Conservation (phyloP, 2,113 vertebrate species). For the Serinus canaria region DNA sequence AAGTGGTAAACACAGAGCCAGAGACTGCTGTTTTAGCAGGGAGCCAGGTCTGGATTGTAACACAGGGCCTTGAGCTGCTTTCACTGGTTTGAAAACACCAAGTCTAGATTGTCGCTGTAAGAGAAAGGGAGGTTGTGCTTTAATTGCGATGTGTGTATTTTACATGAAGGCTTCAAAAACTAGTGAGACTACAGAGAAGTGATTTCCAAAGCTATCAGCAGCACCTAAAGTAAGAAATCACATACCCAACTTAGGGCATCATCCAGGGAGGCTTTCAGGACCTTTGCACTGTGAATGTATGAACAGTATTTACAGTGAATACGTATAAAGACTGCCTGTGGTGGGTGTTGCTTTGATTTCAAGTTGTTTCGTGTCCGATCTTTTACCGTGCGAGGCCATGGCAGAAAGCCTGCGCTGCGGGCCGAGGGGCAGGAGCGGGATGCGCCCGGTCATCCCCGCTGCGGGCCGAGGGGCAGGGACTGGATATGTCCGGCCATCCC, state of each 20-base stretch:
- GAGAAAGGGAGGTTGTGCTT: not conserved
- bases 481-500: no score
- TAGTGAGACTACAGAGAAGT: not conserved
- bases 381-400: not conserved
- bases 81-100: not conserved
- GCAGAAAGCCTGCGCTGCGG: rapidly evolving
- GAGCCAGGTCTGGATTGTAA: not conserved
- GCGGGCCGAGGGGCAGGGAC: no score
- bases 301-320: not conserved
- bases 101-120: not conserved
- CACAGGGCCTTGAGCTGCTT: not conserved
- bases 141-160: not conserved
- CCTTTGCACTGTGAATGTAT: not conserved
- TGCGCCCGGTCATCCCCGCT: no score
- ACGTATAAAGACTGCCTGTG: not conserved
- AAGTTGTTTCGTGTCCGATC: not conserved
- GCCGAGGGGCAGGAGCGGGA: not conserved
- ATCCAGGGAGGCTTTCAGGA: not conserved
- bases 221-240: not conserved
- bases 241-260: rapidly evolving
- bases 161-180: not conserved
- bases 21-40: not conserved
- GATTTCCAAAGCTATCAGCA: not conserved
- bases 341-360: no score
- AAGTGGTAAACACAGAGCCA: not conserved